Conservation (phyloP, 2,797 vertebrate species). For the Lithobates sylvaticus region DNA sequence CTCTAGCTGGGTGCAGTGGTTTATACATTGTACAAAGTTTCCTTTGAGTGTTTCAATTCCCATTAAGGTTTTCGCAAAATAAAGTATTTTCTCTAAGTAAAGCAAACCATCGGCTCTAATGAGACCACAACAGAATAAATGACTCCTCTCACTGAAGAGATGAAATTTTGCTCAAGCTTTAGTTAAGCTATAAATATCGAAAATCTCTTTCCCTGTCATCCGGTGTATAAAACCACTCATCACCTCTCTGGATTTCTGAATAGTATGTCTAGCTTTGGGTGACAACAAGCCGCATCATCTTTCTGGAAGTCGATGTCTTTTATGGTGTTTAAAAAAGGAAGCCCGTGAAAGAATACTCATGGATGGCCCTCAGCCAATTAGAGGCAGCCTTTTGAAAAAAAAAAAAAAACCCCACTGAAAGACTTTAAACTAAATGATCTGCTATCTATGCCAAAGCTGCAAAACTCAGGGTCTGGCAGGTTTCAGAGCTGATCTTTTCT, state of each 20-base stretch:
- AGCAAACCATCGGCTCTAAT: neutral
- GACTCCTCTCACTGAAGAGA: neutral
- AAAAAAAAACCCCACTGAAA: neutral
- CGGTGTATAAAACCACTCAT: neutral
- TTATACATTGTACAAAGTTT: neutral
- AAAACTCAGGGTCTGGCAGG: too few relatives aligned
- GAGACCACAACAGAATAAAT: conserved; percentile 1
- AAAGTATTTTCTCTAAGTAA: neutral
- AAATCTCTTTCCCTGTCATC: neutral
- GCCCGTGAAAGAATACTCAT: neutral
- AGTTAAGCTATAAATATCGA: neutral
- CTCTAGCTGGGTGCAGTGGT: neutral
- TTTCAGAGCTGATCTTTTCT: neutral
- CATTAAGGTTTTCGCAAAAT: neutral
- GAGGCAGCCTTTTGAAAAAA: neutral
- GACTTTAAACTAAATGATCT: neutral
- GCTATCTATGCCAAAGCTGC: neutral
- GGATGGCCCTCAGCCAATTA: neutral
- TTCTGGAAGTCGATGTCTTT: neutral
- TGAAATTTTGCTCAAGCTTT: neutral
- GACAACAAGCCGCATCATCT: neutral
- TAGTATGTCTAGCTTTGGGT: neutral
- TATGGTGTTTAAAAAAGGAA: neutral
- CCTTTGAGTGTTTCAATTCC: neutral
- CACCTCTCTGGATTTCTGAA: neutral